phyloP scores from a whole-genome alignment of 2,797 vertebrate species.

The Staurois parvus region DNA sequence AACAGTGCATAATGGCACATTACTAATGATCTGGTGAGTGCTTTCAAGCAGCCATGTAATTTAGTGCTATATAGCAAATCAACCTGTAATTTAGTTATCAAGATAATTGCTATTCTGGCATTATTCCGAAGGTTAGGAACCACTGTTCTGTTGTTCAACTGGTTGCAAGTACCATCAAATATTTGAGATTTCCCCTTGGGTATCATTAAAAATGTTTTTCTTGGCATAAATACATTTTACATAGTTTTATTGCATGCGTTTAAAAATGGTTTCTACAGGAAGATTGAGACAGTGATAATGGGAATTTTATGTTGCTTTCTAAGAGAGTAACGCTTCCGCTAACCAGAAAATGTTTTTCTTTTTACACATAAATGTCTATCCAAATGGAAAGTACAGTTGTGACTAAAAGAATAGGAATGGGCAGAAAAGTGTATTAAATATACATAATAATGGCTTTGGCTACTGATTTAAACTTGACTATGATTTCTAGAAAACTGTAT shows the following conservation, averaged over 20 bases:
- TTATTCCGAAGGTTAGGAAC: slow-evolving; percentile 48
- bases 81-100: slow-evolving; percentile 59
- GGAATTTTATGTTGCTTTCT: neutral
- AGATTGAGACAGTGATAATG: neutral
- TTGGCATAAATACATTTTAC: slow-evolving; percentile 6
- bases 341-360: neutral
- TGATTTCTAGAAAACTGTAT: too few species aligned
- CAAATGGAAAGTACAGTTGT: neutral
- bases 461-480: too few species aligned
- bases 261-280: neutral
- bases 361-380: neutral
- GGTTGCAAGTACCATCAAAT: slow-evolving; percentile 25
- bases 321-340: neutral
- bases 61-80: slow-evolving; percentile 45
- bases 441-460: too few species aligned
- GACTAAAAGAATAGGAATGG: too few species aligned
- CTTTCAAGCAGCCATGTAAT: slow-evolving; percentile 42
- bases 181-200: slow-evolving; percentile 28
- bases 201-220: slow-evolving; percentile 14
- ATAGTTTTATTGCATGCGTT: neutral
- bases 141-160: slow-evolving; percentile 44
- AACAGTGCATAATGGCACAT: slow-evolving; percentile 35
- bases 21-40: slow-evolving; percentile 50
- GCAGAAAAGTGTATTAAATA: too few species aligned
- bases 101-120: slow-evolving; percentile 48